Conservation (phyloP, 2,888 invertebrate genomes). For the Germaria angustata region DNA sequence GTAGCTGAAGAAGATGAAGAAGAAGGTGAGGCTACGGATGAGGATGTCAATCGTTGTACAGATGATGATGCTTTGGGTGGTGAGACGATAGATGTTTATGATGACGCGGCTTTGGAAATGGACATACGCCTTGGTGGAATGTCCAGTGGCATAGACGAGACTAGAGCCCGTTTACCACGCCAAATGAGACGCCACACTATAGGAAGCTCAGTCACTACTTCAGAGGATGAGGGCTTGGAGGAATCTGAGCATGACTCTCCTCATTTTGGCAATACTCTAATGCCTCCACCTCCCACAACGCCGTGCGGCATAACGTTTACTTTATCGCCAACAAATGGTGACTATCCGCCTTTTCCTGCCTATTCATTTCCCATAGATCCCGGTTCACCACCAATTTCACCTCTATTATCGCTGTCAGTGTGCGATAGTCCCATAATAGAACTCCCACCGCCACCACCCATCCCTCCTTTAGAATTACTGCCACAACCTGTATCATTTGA, state of each 20-base stretch:
- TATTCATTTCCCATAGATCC: constrained; percentile 74
- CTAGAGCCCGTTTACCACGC: constrained; percentile 73
- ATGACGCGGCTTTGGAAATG: constrained; percentile 73
- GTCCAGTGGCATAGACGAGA: constrained; percentile 74
- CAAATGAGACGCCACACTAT: constrained; percentile 77
- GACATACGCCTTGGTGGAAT: constrained; percentile 73
- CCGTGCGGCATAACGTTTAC: constrained; percentile 85
- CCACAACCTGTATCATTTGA: constrained; percentile 67
- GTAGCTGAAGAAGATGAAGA: constrained; percentile 50
- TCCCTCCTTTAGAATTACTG: constrained; percentile 69
- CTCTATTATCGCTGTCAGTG: constrained; percentile 74
- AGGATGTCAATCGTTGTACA: constrained; percentile 61
- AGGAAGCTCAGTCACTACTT: constrained; percentile 77
- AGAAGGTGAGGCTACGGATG: constrained; percentile 78
- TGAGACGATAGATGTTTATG: constrained; percentile 67
- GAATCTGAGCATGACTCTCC: constrained; percentile 80
- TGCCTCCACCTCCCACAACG: constrained; percentile 79
- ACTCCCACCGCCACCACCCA: constrained; percentile 73
- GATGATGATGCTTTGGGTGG: constrained; percentile 52
- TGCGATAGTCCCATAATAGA: constrained; percentile 77
- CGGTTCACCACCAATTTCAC: constrained; percentile 79
- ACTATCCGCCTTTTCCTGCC: constrained; percentile 77
- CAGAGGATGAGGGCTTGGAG: constrained; percentile 81
- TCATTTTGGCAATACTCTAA: constrained; percentile 80
- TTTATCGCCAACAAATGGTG: constrained; percentile 82